These are phyloP conservation scores for Paralvinella palmiformis DNA, from an alignment of 1,140 invertebrate species.

Conservation along the genomic window DNA sequence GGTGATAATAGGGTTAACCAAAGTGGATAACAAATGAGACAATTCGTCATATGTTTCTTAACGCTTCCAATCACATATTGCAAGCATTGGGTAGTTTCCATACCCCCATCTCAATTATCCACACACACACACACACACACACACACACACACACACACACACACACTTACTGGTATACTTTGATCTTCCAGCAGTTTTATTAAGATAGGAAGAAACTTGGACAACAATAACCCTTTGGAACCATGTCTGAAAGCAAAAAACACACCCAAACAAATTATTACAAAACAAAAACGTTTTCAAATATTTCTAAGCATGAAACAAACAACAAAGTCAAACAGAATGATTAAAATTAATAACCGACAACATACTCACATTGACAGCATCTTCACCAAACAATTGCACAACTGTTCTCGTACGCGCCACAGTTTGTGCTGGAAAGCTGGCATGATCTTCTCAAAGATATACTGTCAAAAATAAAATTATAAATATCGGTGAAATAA, in stretches of 20 bases:
- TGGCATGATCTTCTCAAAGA: slow-evolving; percentile 69
- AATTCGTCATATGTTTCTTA: too few relatives aligned
- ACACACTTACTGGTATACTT: slow-evolving; percentile 68
- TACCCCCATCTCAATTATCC: too few relatives aligned
- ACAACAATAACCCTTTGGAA: slow-evolving; percentile 70
- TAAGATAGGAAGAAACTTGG: slow-evolving; percentile 73
- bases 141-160: too few relatives aligned
- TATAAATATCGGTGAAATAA: not conserved
- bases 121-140: too few relatives aligned
- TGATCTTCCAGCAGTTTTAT: slow-evolving; percentile 83
- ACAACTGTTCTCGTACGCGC: slow-evolving; percentile 76
- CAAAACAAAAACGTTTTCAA: not conserved
- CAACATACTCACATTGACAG: slow-evolving; percentile 63
- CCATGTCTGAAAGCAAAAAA: slow-evolving; percentile 64
- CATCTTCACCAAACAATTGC: slow-evolving; percentile 69
- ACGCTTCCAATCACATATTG: too few relatives aligned
- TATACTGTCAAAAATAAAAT: slow-evolving; percentile 48
- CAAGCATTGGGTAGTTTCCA: too few relatives aligned
- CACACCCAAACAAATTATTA: not conserved
- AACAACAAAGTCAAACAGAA: not conserved
- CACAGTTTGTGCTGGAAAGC: slow-evolving; percentile 80
- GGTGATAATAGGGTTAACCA: not conserved
- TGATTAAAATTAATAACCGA: not conserved
- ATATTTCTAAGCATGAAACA: not conserved
- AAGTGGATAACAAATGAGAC: not conserved